Percentiles rank a stretch among this genome's conserved stretches.
Evolutionary conservation across 2,888 invertebrate species (phyloP).

Genomic region (Parapristionchus giblindavisi): DNA sequence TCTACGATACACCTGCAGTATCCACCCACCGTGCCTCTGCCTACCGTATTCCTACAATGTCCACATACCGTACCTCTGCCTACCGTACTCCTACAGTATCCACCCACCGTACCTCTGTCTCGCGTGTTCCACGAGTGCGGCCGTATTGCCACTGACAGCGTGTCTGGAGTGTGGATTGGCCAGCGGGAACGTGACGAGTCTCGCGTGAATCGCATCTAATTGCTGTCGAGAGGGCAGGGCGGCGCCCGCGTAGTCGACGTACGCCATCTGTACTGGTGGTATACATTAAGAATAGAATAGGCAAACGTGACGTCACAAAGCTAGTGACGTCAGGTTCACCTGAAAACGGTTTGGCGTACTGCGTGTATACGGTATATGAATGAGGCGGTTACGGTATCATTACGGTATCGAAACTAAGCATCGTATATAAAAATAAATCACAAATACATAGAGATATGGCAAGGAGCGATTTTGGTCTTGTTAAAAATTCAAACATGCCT

Average conservation of each 20-base stretch:
- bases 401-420: no score
- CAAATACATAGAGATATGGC: no score
- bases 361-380: no score
- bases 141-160: conserved; percentile 81
- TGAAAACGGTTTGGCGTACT: no score
- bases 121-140: conserved; percentile 81
- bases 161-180: conserved; percentile 88
- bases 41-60: conserved; percentile 34
- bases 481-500: no score
- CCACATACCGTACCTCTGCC: conserved; percentile 17
- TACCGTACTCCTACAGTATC: conserved; percentile 34
- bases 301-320: no score
- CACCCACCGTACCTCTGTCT: conserved; percentile 47
- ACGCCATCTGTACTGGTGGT: conserved; percentile 6
- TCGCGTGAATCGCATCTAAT: background rate
- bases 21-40: background rate
- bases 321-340: no score
- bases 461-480: no score
- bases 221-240: conserved; percentile 1
- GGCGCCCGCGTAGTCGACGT: conserved; percentile 38
- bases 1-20: conserved; percentile 39
- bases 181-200: conserved; percentile 67
- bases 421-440: no score
- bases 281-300: background rate
- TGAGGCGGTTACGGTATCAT: no score